Percentiles rank a stretch among this genome's conserved stretches.
Evolutionary conservation across 2,888 invertebrate genomes (phyloP).

Genomic region (Melanostoma scalare): DNA sequence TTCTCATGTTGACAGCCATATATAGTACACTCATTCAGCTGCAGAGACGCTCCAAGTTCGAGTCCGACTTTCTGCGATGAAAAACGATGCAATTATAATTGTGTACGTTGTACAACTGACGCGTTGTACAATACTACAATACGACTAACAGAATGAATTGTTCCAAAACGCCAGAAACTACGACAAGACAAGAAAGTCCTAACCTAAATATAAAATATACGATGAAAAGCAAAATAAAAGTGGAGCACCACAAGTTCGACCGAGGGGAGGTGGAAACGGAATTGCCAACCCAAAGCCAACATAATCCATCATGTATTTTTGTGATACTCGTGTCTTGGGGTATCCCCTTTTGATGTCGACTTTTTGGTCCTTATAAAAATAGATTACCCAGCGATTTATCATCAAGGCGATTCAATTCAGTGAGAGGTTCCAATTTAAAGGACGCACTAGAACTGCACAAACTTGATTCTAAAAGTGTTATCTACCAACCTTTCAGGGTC

Average conservation of each 20-base stretch:
- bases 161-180: conserved; percentile 7
- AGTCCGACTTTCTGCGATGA: conserved; percentile 45
- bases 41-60: conserved; percentile 32
- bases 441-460: conserved; percentile 36
- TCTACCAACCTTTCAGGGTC: conserved; percentile 43
- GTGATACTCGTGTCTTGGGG: conserved; percentile 13
- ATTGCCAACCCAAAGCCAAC: conserved; percentile 46
- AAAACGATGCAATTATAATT: conserved; percentile 70
- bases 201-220: conserved; percentile 28
- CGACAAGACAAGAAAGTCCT: conserved; percentile 20
- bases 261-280: conserved; percentile 37
- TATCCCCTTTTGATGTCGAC: neutral
- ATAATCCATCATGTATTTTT: conserved; percentile 59
- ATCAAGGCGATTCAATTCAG: conserved; percentile 17
- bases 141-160: conserved; percentile 29
- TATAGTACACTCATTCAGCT: conserved; percentile 9
- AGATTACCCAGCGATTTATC: conserved; percentile 66
- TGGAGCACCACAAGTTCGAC: conserved; percentile 5
- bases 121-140: neutral
- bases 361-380: conserved; percentile 35
- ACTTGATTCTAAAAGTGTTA: conserved; percentile 55
- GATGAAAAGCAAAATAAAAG: conserved; percentile 16
- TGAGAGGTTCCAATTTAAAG: conserved; percentile 17
- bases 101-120: conserved; percentile 30
- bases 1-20: conserved; percentile 36